Evolutionary conservation across 37 sponge, comb jelly and placozoan genomes (phyloP), one percentile per base, ranked within the genome.

Genomic region (Beroe forskalii): DNA sequence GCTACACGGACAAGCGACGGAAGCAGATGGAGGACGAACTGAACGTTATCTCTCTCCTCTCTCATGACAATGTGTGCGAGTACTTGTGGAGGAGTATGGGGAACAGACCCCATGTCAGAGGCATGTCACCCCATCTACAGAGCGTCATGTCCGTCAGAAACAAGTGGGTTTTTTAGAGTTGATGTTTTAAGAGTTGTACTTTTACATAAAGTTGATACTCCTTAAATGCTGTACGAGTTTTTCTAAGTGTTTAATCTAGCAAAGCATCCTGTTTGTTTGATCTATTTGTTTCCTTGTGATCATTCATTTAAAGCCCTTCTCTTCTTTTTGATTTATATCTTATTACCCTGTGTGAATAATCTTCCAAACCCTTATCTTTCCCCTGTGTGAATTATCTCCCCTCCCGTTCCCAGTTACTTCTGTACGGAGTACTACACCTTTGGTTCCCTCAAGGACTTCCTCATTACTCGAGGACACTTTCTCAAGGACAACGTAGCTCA

Each of bases 71-170:
- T 30, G 75, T 72, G 75, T 72, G 75, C 35, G 75, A 72, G 40
- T 72, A 72, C 75, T 3, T 72, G 38, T 72, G 75, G 75, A 27
- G 75, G 40, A 72, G 75, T 72, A 72, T 72, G 75, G 40, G 75
- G 8, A 72, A 33, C 22, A 3, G 75, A 35, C 75, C 75, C 39
- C 75, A 72, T 33, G 75, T 72, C 75, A 3, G 75, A 12, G 37
- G 40, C 23, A 72, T 72, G 75, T 38, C 75, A 37, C 75, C 75
- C 12, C 75, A 72, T 33, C 40, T 72, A 6, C 75, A 72, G 75
- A 72, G 75, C 35, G 75, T 72, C 75, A 72, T 72, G 75, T 38
- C 40, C 40, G 40, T 72, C 39, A 27, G 75, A 36, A 72, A 72
- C 75, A 72, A 72, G 75, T 72, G 40, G 35, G 75, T 33, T n/a